Conservation (phyloP, 2,113 vertebrate genomes). For the Ochotona princeps region DNA sequence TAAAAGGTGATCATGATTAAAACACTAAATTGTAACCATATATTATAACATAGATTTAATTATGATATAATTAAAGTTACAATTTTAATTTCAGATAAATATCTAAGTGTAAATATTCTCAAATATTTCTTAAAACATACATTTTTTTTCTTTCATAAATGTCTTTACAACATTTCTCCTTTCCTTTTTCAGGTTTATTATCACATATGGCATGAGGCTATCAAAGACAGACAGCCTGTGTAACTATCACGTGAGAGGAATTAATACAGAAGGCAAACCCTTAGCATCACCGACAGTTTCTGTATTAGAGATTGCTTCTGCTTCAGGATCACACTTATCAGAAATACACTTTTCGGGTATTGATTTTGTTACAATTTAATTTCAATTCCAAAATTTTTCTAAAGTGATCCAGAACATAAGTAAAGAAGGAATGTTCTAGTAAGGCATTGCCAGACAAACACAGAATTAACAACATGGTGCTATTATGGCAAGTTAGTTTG, state of each 20-base stretch:
- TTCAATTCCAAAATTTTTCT: conserved; percentile 15
- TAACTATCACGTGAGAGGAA: background rate
- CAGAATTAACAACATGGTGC: background rate
- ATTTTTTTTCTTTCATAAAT: background rate
- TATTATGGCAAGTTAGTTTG: background rate
- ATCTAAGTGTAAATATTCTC: conserved; percentile 16
- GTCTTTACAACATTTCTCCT: background rate
- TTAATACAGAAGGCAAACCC: background rate
- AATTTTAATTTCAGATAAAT: conserved; percentile 41
- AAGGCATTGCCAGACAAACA: background rate
- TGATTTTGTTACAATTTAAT: conserved; percentile 5
- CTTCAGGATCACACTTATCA: background rate
- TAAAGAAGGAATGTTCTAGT: background rate
- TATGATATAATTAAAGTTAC: background rate
- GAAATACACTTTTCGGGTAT: background rate
- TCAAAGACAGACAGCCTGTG: background rate
- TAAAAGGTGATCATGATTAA: background rate
- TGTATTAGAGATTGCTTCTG: background rate
- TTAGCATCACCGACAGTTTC: background rate
- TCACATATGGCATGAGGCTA: background rate
- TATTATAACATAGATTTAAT: too few relatives aligned
- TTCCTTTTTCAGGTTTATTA: background rate
- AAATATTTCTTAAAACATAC: background rate
- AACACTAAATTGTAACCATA: background rate
- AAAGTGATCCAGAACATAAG: conserved; percentile 19